Conservation (phyloP, 2,113 vertebrate genomes). For the Tragulus kanchil region DNA sequence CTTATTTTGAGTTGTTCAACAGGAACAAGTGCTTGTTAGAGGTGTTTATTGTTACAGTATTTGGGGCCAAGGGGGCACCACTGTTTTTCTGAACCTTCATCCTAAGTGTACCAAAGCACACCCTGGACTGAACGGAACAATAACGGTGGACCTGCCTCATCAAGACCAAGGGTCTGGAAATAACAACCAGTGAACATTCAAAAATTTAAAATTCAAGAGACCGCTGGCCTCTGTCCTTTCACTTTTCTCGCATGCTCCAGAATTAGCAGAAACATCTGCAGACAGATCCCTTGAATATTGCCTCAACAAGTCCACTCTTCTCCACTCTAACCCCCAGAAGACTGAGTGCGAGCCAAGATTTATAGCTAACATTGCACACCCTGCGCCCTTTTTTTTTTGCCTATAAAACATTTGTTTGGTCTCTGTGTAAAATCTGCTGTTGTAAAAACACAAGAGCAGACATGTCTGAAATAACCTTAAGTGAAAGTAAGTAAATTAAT, state of each 20-base stretch:
- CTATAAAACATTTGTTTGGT: conserved; percentile 57
- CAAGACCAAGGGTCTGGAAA: background rate
- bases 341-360: background rate
- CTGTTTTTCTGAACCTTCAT: background rate
- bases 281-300: background rate
- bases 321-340: background rate
- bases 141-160: background rate
- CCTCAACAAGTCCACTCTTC: no score
- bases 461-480: conserved; percentile 82
- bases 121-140: no score
- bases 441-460: conserved; percentile 74
- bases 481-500: conserved; percentile 87
- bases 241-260: background rate
- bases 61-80: background rate
- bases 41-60: background rate
- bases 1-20: background rate
- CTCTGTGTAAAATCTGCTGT: conserved; percentile 72
- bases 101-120: no score
- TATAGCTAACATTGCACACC: background rate
- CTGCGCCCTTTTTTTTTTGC: background rate
- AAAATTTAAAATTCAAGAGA: background rate
- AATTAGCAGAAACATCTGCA: conserved; percentile 39
- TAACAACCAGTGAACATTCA: background rate
- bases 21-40: background rate
- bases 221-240: background rate